Evolutionary conservation across 2,888 invertebrate genomes (phyloP).

Genomic region (Rhagium mordax): DNA sequence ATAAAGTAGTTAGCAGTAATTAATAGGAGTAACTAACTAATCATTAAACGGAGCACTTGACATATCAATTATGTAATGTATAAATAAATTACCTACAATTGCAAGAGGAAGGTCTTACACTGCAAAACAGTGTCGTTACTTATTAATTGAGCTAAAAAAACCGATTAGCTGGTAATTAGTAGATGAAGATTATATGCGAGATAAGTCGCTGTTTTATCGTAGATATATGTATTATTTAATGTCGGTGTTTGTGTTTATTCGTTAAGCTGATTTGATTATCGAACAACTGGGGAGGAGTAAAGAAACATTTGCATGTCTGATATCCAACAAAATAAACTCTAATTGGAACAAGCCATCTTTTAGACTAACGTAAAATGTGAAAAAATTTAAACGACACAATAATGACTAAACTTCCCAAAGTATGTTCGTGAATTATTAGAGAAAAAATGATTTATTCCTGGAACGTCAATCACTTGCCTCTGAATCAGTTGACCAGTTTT

Average conservation of each 20-base stretch:
- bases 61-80: conserved; percentile 17
- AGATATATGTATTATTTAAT: not conserved
- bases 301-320: no score
- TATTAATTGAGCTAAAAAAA: not conserved
- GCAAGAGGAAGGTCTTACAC: conserved; percentile 2
- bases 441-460: no score
- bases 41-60: conserved; percentile 14
- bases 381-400: no score
- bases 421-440: no score
- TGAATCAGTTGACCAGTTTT: no score
- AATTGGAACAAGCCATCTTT: no score
- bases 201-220: not conserved
- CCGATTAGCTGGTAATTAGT: not conserved
- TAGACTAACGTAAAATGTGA: no score
- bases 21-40: conserved; percentile 12
- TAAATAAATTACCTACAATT: conserved; percentile 9
- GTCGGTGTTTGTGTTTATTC: not conserved
- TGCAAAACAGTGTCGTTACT: not conserved
- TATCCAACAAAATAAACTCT: no score
- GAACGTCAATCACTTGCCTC: no score
- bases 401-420: no score
- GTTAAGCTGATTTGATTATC: not conserved
- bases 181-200: not conserved
- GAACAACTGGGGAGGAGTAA: not conserved
- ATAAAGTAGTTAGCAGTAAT: conserved; percentile 12